Conservation (phyloP, 1,140 invertebrate species). For the Drusus annulatus region DNA sequence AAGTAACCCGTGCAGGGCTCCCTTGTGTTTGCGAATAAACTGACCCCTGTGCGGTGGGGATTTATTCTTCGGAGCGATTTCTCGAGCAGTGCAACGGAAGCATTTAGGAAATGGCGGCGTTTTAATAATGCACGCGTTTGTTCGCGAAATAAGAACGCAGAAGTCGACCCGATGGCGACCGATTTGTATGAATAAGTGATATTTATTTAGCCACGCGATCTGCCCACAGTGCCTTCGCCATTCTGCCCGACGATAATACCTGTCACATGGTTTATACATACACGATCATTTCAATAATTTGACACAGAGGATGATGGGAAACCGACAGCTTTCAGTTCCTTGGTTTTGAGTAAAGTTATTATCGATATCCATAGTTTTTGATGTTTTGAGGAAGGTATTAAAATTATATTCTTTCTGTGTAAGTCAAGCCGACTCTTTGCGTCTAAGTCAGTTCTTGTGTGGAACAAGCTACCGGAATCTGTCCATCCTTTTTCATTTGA, state of each 20-base stretch:
- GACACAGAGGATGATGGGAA: not conserved
- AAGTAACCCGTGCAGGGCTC: not conserved
- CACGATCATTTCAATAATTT: constrained; percentile 7
- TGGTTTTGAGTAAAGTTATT: not conserved
- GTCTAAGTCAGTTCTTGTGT: too few species aligned
- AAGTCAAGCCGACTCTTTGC: too few species aligned
- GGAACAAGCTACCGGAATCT: too few species aligned
- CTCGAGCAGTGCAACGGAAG: not conserved
- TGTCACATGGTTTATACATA: not conserved
- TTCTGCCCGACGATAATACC: not conserved
- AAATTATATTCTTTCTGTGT: too few species aligned
- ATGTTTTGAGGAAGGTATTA: too few species aligned
- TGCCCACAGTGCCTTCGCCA: constrained; percentile 12
- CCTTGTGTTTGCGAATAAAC: not conserved
- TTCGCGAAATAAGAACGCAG: constrained; percentile 45
- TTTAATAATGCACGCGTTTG: constrained; percentile 27
- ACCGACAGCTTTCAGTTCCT: not conserved
- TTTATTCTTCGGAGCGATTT: not conserved
- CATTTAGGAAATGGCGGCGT: constrained; percentile 5
- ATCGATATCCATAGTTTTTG: too few species aligned
- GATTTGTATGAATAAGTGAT: constrained; percentile 54
- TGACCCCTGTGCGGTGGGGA: not conserved
- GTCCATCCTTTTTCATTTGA: too few species aligned
- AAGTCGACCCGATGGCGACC: constrained; percentile 42
- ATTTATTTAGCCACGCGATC: constrained; percentile 35